phyloP scores from a whole-genome alignment of 37 sponge, comb jelly and placozoan genomes.

The Geodia barretti region DNA sequence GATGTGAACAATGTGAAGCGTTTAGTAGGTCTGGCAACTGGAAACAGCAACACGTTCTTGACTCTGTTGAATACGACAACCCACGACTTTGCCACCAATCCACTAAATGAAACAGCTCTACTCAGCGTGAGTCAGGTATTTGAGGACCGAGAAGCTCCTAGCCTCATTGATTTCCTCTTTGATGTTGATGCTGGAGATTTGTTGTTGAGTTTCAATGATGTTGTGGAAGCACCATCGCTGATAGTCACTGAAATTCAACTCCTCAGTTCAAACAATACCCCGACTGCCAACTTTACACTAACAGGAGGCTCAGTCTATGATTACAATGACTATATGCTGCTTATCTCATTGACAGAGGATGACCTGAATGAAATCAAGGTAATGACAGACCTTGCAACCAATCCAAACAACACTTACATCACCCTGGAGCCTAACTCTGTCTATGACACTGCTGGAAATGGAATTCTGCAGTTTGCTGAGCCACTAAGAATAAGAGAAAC shows the following conservation, averaged over 20 bases:
- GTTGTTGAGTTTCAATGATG: constrained; percentile 69
- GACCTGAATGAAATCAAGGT: constrained; percentile 80
- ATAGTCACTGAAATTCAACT: constrained; percentile 51
- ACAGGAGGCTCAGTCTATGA: constrained; percentile 43
- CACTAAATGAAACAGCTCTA: constrained; percentile 35
- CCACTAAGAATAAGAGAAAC: constrained; percentile 24
- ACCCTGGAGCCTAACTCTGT: constrained; percentile 49
- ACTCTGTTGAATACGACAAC: constrained; percentile 53
- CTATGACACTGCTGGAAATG: constrained; percentile 74
- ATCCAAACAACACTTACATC: constrained; percentile 63
- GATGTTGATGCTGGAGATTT: constrained; percentile 67
- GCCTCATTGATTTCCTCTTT: constrained; percentile 48
- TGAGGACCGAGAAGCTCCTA: constrained; percentile 60
- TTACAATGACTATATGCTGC: constrained; percentile 57
- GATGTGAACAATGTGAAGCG: constrained; percentile 81
- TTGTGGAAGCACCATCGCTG: constrained; percentile 65
- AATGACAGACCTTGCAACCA: constrained; percentile 55
- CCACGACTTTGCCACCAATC: constrained; percentile 52
- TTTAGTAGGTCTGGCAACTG: constrained; percentile 62
- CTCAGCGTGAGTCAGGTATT: constrained; percentile 39
- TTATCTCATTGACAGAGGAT: constrained; percentile 47
- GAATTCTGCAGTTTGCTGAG: constrained; percentile 10
- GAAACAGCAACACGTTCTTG: constrained; percentile 60
- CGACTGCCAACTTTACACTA: constrained; percentile 43
- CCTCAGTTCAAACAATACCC: constrained; percentile 7